These are phyloP conservation scores for Megaceryle maxima DNA, from an alignment of 2,113 vertebrate species.

Conservation along the genomic window DNA sequence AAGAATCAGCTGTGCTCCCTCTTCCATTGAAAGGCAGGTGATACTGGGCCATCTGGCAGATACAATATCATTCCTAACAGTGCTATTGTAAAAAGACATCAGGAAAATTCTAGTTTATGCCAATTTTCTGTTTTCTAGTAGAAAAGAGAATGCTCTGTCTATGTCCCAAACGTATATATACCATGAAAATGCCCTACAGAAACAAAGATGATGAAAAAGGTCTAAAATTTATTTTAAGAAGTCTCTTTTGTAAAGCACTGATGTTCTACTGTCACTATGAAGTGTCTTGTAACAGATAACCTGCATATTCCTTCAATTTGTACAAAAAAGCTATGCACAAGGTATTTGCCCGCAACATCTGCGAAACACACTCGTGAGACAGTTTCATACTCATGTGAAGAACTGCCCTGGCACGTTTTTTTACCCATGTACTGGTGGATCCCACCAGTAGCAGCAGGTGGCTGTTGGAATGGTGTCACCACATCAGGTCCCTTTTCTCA, in stretches of 20 bases:
- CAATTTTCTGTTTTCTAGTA: not conserved
- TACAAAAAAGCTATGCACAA: not conserved
- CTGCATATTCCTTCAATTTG: not conserved
- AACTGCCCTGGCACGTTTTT: not conserved
- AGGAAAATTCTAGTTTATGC: not conserved
- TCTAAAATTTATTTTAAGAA: not conserved
- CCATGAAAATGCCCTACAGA: not conserved
- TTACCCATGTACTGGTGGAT: not conserved
- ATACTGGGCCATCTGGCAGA: not conserved
- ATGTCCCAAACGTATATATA: not conserved
- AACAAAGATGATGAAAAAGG: not conserved
- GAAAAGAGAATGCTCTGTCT: not conserved
- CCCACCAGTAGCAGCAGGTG: not conserved
- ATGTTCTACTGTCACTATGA: not conserved
- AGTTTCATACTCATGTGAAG: not conserved
- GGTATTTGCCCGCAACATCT: not conserved
- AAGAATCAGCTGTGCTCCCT: not conserved
- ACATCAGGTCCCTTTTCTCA: not conserved
- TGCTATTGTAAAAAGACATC: not conserved
- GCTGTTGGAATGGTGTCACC: not conserved
- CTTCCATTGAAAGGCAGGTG: not conserved
- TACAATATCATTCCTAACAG: not conserved
- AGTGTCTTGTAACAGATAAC: not conserved
- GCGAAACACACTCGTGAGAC: not conserved
- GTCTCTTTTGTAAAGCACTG: not conserved